Evolutionary conservation across 1,140 invertebrate species (phyloP).

Genomic region (Bathynomus jamesi): DNA sequence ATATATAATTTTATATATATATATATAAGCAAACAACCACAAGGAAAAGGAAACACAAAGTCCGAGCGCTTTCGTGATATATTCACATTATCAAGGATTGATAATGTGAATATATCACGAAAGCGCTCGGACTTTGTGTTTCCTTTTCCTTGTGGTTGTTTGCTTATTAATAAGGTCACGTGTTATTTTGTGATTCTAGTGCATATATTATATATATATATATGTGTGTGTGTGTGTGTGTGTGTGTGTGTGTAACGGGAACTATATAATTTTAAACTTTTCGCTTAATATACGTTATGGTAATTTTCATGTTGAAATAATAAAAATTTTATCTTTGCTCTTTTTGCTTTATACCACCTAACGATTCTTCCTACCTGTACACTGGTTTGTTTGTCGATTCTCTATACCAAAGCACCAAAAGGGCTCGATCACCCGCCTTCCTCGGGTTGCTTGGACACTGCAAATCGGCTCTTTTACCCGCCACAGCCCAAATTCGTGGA

Average conservation of each 20-base stretch:
- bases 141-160: too few species aligned
- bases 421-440: neutral
- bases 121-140: too few species aligned
- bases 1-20: neutral
- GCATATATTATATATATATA: neutral
- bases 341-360: neutral
- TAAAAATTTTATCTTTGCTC: neutral
- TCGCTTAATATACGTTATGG: neutral
- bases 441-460: neutral
- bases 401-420: conserved; percentile 10
- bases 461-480: conserved; percentile 6
- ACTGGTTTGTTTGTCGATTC: conserved; percentile 9
- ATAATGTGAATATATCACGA: too few species aligned
- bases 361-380: conserved; percentile 7
- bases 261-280: neutral
- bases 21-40: too few species aligned
- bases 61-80: too few species aligned
- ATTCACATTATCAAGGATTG: too few species aligned
- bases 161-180: too few species aligned
- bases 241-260: neutral
- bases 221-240: neutral
- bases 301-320: neutral
- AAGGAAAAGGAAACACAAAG: too few species aligned
- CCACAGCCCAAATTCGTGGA: conserved; percentile 10
- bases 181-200: too few species aligned